A percentile compares a stretch with the other conserved stretches of the same genome.
phyloP scores from a whole-genome alignment of 2,888 invertebrate species.

The Polymixis flavicincta region DNA sequence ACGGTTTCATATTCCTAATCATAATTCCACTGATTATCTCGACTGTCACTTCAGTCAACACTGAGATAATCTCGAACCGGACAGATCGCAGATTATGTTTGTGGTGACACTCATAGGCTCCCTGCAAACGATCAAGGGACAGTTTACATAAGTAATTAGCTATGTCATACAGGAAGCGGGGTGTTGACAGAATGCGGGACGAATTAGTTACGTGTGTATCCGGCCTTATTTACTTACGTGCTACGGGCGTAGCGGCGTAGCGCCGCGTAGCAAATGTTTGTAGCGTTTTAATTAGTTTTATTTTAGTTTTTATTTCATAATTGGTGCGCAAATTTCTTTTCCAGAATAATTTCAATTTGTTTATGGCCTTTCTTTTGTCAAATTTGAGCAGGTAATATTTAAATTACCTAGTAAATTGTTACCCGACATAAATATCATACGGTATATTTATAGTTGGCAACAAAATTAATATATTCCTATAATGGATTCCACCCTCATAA shows the following conservation, averaged over 20 bases:
- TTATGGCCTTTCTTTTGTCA: too few species aligned
- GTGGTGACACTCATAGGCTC: constrained; percentile 71
- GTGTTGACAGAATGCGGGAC: constrained; percentile 69
- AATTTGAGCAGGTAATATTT: not conserved
- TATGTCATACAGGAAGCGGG: constrained; percentile 73
- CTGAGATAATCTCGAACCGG: constrained; percentile 57
- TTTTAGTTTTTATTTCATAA: not conserved
- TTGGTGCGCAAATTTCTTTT: too few species aligned
- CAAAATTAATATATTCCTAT: constrained; percentile 47
- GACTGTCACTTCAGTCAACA: constrained; percentile 59
- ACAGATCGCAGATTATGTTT: constrained; percentile 76
- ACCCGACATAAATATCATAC: not conserved
- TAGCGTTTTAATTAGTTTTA: constrained; percentile 46
- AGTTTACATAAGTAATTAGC: constrained; percentile 89
- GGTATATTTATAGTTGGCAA: not conserved
- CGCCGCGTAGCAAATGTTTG: constrained; percentile 51
- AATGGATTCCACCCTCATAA: constrained; percentile 69
- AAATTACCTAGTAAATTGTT: not conserved
- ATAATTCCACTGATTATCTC: constrained; percentile 33
- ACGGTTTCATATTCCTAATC: not conserved
- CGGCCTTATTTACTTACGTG: constrained; percentile 85
- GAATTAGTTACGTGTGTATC: constrained; percentile 77
- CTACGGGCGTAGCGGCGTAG: constrained; percentile 75
- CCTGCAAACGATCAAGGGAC: constrained; percentile 78
- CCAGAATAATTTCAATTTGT: too few species aligned